Percentiles rank a stretch among this genome's conserved stretches.
Evolutionary conservation across 2,113 vertebrate species (phyloP).

Genomic region (Erinaceus europaeus): DNA sequence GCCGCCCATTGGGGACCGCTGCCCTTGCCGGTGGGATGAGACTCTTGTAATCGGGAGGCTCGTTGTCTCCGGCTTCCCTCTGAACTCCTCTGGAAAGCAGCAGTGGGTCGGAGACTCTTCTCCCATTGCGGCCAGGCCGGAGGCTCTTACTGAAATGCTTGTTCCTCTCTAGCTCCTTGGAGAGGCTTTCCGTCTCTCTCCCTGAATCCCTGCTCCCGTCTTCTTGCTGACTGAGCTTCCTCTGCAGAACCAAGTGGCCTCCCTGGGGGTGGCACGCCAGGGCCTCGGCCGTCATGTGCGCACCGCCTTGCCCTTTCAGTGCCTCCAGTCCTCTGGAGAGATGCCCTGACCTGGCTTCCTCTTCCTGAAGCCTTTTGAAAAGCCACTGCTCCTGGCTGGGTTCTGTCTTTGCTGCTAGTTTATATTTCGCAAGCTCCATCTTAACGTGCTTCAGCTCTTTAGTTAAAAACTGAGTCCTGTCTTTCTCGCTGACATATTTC

Average conservation of each 20-base stretch:
- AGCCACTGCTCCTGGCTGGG: conserved; percentile 92
- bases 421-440: conserved; percentile 92
- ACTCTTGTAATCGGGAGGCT: conserved; percentile 87
- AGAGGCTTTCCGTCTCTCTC: conserved; percentile 95
- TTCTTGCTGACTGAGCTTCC: conserved; percentile 94
- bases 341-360: conserved; percentile 93
- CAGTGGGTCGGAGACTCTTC: conserved; percentile 93
- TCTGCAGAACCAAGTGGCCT: conserved; percentile 91
- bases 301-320: conserved; percentile 96
- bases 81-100: conserved; percentile 95
- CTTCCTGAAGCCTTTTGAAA: conserved; percentile 93
- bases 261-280: conserved; percentile 90
- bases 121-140: conserved; percentile 90
- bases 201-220: conserved; percentile 93
- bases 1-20: conserved; percentile 89
- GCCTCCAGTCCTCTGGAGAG: conserved; percentile 92
- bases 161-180: conserved; percentile 93
- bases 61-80: conserved; percentile 88
- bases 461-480: conserved; percentile 89
- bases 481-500: conserved; percentile 87
- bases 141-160: conserved; percentile 93
- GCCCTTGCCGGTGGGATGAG: conserved; percentile 87
- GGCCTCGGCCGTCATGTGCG: conserved; percentile 94
- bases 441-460: conserved; percentile 91
- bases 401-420: conserved; percentile 93